Evolutionary conservation across 1,140 invertebrate species (phyloP).

Genomic region (Pinna nobilis): DNA sequence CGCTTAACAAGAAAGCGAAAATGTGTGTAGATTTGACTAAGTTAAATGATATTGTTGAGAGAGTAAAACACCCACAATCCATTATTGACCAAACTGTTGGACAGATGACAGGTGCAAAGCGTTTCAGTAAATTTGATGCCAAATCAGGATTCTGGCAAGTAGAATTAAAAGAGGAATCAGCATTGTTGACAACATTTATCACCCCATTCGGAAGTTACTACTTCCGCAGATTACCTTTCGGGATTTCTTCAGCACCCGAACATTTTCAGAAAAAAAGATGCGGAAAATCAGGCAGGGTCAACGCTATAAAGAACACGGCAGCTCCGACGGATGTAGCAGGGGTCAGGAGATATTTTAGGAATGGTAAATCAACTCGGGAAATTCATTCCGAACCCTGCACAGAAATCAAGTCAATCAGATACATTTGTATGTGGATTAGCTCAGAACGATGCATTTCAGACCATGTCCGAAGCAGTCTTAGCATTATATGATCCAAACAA

Average conservation of each 20-base stretch:
- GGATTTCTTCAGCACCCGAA: slow-evolving; percentile 12
- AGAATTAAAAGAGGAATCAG: slow-evolving; percentile 21
- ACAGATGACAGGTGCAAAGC: background rate
- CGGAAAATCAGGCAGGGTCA: slow-evolving; percentile 31
- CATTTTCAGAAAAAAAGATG: slow-evolving; percentile 28
- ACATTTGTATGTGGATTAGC: slow-evolving; percentile 20
- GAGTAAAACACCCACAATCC: slow-evolving; percentile 31
- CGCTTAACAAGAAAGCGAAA: slow-evolving; percentile 35
- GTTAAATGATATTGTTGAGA: slow-evolving; percentile 42
- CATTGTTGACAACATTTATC: slow-evolving; percentile 40
- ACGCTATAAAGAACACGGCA: slow-evolving; percentile 33
- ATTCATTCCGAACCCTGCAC: slow-evolving; percentile 44
- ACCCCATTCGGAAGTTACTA: slow-evolving; percentile 45
- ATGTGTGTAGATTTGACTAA: slow-evolving; percentile 41
- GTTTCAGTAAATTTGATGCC: slow-evolving; percentile 72
- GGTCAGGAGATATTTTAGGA: slow-evolving; percentile 52
- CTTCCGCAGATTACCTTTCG: slow-evolving; percentile 37
- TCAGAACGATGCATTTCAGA: slow-evolving; percentile 22
- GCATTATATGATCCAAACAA: background rate
- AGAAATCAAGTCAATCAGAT: background rate
- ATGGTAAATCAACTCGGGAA: slow-evolving; percentile 71
- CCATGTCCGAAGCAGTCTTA: slow-evolving; percentile 19
- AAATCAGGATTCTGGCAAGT: slow-evolving; percentile 71
- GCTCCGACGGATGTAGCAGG: slow-evolving; percentile 31
- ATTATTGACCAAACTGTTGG: slow-evolving; percentile 22